These are phyloP conservation scores for Peromyscus californicus DNA, from an alignment of 2,113 vertebrate genomes.

Conservation along the genomic window DNA sequence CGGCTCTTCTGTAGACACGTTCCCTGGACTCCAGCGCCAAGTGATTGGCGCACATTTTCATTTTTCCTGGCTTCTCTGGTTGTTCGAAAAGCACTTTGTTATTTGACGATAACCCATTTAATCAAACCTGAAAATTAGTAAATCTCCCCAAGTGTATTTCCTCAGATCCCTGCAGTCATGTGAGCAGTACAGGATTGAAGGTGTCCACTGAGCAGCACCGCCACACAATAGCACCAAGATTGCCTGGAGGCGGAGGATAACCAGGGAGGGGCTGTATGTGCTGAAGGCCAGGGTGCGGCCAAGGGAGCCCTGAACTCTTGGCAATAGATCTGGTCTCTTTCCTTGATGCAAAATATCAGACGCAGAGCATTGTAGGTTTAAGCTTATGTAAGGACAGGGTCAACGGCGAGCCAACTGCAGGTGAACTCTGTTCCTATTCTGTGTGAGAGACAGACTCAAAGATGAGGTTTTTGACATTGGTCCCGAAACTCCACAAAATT, in stretches of 20 bases:
- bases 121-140: background rate
- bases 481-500: background rate
- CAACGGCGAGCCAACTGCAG: too few relatives aligned
- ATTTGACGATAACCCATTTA: background rate
- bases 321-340: background rate
- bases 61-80: background rate
- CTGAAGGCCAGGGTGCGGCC: background rate
- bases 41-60: too few relatives aligned
- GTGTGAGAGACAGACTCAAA: background rate
- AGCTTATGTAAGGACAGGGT: background rate
- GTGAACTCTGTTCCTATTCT: too few relatives aligned
- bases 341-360: background rate
- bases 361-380: background rate
- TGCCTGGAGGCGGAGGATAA: too few relatives aligned
- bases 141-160: background rate
- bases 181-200: too few relatives aligned
- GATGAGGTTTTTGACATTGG: background rate
- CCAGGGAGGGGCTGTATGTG: background rate
- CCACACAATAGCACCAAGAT: too few relatives aligned
- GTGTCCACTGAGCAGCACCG: background rate
- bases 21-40: background rate
- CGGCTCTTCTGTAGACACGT: too few relatives aligned
- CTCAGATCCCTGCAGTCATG: too few relatives aligned
- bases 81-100: background rate
- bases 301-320: background rate